These are phyloP conservation scores for Neofelis nebulosa DNA, from an alignment of 2,113 vertebrate species.

Conservation along the genomic window DNA sequence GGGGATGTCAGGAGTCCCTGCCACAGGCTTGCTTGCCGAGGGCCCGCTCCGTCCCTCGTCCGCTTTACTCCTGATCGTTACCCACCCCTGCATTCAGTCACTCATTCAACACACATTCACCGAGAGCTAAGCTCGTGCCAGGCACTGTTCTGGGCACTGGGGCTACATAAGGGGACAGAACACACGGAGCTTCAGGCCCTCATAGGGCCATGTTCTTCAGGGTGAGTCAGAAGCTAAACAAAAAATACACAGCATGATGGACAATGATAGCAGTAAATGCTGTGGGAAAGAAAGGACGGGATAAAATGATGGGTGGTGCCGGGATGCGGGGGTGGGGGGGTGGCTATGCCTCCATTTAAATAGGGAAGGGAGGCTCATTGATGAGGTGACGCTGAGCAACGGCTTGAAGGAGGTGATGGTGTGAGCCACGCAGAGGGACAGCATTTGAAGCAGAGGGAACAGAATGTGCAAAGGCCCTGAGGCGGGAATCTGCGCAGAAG, in stretches of 20 bases:
- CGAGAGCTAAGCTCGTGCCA: background rate
- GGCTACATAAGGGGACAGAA: background rate
- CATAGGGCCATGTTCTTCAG: background rate
- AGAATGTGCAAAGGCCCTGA: background rate
- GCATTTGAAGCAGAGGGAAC: background rate
- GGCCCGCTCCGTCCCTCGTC: background rate
- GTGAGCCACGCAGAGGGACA: background rate
- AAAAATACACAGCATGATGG: background rate
- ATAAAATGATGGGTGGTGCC: too few relatives aligned
- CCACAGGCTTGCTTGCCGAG: background rate
- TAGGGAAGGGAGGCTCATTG: background rate
- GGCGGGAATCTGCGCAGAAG: background rate
- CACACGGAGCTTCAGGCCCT: background rate
- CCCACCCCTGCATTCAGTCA: background rate
- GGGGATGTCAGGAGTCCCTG: background rate
- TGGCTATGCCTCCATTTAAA: background rate
- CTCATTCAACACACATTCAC: background rate
- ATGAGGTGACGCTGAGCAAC: background rate
- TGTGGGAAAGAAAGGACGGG: fast-evolving
- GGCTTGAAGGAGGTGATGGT: background rate
- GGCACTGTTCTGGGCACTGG: background rate
- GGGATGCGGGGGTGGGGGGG: too few relatives aligned
- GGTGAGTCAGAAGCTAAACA: background rate
- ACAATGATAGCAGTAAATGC: background rate
- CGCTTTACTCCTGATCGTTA: too few relatives aligned